Evolutionary conservation across 2,888 invertebrate genomes (phyloP), one percentile per base, ranked within the genome.

Genomic region (Liopterus haemorrhoidalis): DNA sequence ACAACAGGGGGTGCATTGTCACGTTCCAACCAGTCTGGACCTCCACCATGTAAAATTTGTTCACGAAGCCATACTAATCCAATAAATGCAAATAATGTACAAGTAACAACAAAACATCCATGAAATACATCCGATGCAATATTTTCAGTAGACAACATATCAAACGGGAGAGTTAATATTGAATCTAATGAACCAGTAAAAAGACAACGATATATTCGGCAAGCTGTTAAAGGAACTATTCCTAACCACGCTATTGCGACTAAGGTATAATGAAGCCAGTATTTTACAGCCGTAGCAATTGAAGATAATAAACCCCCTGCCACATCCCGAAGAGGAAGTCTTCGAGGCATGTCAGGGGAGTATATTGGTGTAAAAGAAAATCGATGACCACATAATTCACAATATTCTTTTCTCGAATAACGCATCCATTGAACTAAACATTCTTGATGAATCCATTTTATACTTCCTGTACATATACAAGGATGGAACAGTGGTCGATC

Each of bases 321-420:
- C 5, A 99, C 87, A 68, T 97, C 97, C 53, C 82, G 80, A 20
- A 99, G 72, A 0, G 99, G 99, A 58, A 99, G 72, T 49, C 96
- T 78, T 49, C 95, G 81, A n/a, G 99, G 99, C 99, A 99, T 99
- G 66, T 99, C 97, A 19, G 96, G 93, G n/a, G 96, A 93, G 70
- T 99, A 99, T 58, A 99, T 97, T 19, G 99, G 99, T 62, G 93
- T 94, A 64, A 99, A 99, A 3, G 94, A 92, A 70, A 97, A 99
- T 49, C 92, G 82, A 70, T 99, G 91, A 50, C 95, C 92, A 68
- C 97, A 99, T 53, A 99, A 71, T 69, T 99, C 99, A 73, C 99
- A 99, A 65, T 92, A 95, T 68, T 99, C 97, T 71, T 97, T 97
- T 56, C 94, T 82, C 50, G 95, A 96, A 68, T 99, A 97, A 53